Percentiles rank a stretch among this genome's conserved stretches.
phyloP scores from a whole-genome alignment of 2,888 invertebrate genomes.

The Ptilodon capucinus region DNA sequence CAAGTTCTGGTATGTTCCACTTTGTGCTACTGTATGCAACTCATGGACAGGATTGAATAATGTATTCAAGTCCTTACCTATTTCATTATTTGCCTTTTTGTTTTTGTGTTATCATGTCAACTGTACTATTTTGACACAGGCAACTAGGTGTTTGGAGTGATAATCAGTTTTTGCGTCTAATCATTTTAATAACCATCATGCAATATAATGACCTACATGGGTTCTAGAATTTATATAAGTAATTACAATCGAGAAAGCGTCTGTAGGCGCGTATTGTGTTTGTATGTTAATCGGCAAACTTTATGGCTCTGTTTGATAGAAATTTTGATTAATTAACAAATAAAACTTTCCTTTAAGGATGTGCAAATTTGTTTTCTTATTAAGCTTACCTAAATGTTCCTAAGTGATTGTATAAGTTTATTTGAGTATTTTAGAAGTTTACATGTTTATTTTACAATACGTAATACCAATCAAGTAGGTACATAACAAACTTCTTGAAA shows the following conservation, averaged over 20 bases:
- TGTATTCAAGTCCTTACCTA: too few species aligned
- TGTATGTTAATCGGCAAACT: background rate
- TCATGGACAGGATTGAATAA: too few species aligned
- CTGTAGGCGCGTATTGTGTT: background rate
- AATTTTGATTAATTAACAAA: background rate
- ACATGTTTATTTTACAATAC: too few species aligned
- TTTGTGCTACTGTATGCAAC: conserved; percentile 13
- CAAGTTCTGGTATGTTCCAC: conserved; percentile 36
- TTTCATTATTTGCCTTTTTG: too few species aligned
- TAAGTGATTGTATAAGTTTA: background rate
- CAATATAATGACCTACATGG: background rate
- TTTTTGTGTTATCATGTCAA: too few species aligned
- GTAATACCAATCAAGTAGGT: too few species aligned
- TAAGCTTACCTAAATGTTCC: background rate
- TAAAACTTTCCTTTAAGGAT: background rate
- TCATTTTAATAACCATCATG: too few species aligned
- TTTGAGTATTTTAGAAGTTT: background rate
- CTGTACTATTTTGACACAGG: too few species aligned
- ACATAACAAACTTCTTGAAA: too few species aligned
- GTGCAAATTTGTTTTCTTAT: background rate
- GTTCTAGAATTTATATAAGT: background rate
- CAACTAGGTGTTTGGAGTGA: too few species aligned
- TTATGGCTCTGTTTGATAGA: background rate
- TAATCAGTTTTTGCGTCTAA: too few species aligned
- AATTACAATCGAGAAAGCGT: background rate